phyloP scores from a whole-genome alignment of 2,113 vertebrate species.

The Amphiprion ocellaris region DNA sequence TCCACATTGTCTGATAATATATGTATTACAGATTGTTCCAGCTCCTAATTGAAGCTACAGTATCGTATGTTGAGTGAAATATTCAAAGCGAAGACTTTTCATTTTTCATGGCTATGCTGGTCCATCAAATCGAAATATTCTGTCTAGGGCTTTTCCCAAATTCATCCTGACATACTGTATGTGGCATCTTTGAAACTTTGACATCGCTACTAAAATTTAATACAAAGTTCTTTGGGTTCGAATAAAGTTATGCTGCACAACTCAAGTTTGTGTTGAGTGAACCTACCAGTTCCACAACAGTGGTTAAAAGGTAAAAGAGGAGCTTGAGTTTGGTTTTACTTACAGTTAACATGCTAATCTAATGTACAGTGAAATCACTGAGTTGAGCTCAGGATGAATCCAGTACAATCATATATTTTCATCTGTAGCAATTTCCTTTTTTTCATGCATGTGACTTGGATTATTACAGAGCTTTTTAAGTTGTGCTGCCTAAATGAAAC shows the following conservation, averaged over 20 bases:
- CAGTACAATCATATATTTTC: too few species aligned
- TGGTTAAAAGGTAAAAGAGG: too few species aligned
- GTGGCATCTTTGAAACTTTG: constrained; percentile 15
- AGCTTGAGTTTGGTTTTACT: too few species aligned
- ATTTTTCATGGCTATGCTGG: not conserved
- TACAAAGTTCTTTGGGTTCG: not conserved
- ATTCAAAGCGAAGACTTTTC: not conserved
- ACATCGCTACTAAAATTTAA: not conserved
- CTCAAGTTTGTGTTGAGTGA: too few species aligned
- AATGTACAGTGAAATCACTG: too few species aligned
- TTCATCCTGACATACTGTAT: constrained; percentile 8
- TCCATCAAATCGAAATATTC: constrained; percentile 27
- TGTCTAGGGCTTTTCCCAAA: not conserved
- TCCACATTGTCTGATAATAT: not conserved
- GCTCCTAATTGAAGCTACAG: constrained; percentile 1
- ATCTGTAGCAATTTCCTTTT: too few species aligned
- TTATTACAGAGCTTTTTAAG: too few species aligned
- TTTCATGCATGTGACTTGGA: too few species aligned
- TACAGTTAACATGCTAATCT: too few species aligned
- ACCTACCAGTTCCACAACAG: too few species aligned
- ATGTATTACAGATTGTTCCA: constrained; percentile 1
- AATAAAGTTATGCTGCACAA: constrained; percentile 19
- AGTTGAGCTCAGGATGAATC: too few species aligned
- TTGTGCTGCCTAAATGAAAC: too few species aligned
- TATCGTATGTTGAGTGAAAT: constrained; percentile 35